Evolutionary conservation across 35 echinoderm and acorn worm genomes (phyloP).

Genomic region (Eucidaris tribuloides): DNA sequence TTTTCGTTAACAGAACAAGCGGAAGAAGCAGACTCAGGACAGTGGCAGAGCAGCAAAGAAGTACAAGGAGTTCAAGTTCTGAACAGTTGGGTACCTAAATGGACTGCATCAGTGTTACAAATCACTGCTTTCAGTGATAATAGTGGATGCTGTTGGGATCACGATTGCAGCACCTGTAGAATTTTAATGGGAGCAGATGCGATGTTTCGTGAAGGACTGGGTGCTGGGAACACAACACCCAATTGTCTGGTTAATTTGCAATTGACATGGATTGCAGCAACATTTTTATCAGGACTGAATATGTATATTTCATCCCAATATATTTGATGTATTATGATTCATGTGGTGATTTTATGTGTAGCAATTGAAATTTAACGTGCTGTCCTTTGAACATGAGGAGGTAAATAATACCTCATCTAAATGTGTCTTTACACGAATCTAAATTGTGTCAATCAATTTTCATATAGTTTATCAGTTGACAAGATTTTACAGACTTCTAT

Average conservation of each 20-base stretch:
- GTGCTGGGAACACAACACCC: not conserved
- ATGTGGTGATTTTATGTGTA: no score
- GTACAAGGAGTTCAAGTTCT: slow-evolving; percentile 99
- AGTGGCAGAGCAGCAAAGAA: slow-evolving; percentile 85
- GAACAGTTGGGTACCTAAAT: not conserved
- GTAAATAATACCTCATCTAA: no score
- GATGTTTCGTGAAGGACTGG: not conserved
- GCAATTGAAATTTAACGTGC: no score
- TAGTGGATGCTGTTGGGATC: not conserved
- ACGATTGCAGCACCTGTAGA: not conserved
- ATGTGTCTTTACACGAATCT: no score
- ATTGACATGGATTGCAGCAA: not conserved
- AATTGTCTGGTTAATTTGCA: not conserved
- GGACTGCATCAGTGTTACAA: not conserved
- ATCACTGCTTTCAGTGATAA: not conserved
- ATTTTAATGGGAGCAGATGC: not conserved
- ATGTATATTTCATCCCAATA: no score
- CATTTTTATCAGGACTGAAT: no score
- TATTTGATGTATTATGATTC: no score
- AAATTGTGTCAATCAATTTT: no score
- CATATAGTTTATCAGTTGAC: no score
- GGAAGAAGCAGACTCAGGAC: slow-evolving; percentile 94
- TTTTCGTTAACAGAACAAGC: slow-evolving; percentile 82
- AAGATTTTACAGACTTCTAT: no score
- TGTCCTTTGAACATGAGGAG: no score